Evolutionary conservation across 2,888 invertebrate species (phyloP).

Genomic region (Linnaemya vulpina): DNA sequence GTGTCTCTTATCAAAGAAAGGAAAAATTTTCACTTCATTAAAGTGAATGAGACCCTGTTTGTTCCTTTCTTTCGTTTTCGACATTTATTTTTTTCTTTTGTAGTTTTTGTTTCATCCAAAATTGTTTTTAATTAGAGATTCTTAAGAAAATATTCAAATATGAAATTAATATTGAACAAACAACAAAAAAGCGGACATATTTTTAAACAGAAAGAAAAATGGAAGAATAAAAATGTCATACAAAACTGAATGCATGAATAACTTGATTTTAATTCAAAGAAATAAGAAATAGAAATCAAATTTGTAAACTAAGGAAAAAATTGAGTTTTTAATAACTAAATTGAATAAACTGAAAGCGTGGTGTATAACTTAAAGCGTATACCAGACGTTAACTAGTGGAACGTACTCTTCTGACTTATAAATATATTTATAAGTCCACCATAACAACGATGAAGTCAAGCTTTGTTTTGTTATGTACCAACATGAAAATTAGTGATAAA

Average conservation of each 20-base stretch:
- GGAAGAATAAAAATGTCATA: constrained; percentile 14
- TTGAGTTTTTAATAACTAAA: too few species aligned
- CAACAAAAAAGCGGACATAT: not conserved
- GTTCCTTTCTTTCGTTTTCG: not conserved
- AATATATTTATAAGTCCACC: too few species aligned
- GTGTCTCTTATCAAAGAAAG: constrained; percentile 79
- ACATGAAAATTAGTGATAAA: too few species aligned
- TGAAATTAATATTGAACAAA: constrained; percentile 17
- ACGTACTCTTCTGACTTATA: too few species aligned
- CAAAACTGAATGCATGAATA: constrained; percentile 41
- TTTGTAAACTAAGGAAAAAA: too few species aligned
- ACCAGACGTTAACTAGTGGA: too few species aligned
- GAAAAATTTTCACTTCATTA: constrained; percentile 81
- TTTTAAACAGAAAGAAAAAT: constrained; percentile 24
- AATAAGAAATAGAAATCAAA: not conserved
- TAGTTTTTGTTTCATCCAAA: constrained; percentile 5
- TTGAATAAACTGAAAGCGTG: too few species aligned
- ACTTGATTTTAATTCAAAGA: constrained; percentile 54
- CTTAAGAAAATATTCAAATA: constrained; percentile 40
- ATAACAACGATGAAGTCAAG: too few species aligned
- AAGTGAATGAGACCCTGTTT: constrained; percentile 77
- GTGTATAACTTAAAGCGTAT: too few species aligned
- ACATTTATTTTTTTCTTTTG: constrained; percentile 8
- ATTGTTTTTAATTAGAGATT: constrained; percentile 42
- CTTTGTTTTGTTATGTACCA: too few species aligned